Conservation (phyloP, 2,113 vertebrate genomes). For the Halichoerus grypus region DNA sequence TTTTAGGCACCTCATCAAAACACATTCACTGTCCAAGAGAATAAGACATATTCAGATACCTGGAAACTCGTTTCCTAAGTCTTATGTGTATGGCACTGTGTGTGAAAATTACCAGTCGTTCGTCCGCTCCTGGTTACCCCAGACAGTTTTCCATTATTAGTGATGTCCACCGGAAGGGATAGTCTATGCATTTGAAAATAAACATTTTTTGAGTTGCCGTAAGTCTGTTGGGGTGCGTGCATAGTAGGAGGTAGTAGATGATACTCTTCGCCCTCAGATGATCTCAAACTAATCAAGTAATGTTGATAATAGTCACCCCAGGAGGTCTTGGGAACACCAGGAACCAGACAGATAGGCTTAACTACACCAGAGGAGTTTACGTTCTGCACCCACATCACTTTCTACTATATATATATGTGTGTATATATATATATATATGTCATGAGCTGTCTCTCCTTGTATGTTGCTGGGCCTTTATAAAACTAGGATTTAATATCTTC, state of each 20-base stretch:
- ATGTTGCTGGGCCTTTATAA: neutral
- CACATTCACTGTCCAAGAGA: neutral
- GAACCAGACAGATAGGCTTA: no score
- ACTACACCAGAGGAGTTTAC: neutral
- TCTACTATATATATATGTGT: neutral
- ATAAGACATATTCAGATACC: neutral
- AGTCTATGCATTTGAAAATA: neutral
- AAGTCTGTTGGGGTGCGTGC: neutral
- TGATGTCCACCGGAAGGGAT: neutral
- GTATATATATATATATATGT: no score
- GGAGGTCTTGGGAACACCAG: rapidly evolving
- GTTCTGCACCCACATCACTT: neutral
- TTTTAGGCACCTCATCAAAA: neutral
- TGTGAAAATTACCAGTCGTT: neutral
- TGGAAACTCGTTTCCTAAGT: neutral
- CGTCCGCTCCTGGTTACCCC: no score
- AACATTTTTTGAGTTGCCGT: neutral
- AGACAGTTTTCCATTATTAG: neutral
- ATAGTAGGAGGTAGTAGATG: neutral
- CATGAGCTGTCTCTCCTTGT: neutral
- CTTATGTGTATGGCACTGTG: neutral
- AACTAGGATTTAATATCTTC: neutral
- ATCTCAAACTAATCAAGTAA: neutral
- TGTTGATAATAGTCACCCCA: neutral
- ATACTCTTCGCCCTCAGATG: neutral